Percentiles rank a stretch among this genome's conserved stretches.
Evolutionary conservation across 92 coral and sea anemone genomes (phyloP).

Genomic region (Porites lobata): DNA sequence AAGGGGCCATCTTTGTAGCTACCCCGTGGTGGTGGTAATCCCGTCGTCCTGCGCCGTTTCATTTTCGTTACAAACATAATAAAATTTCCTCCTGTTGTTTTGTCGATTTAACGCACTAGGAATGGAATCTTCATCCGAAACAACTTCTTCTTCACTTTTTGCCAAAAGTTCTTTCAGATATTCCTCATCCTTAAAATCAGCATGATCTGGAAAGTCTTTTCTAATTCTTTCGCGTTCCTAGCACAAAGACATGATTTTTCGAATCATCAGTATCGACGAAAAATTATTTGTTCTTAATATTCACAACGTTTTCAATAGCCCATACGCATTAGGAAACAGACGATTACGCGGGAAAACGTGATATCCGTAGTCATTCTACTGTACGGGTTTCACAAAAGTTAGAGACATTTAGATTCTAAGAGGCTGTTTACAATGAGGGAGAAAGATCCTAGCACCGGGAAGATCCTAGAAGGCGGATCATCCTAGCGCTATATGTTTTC

Average conservation of each 20-base stretch:
- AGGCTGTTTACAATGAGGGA: no score
- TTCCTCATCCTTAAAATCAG: constrained; percentile 65
- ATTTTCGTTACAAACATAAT: constrained; percentile 12
- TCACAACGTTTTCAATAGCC: no score
- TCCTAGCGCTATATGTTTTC: no score
- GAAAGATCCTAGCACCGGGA: no score
- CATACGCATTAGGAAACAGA: no score
- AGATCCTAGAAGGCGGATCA: no score
- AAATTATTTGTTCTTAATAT: no score
- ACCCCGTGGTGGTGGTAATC: not conserved
- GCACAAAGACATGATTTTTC: not conserved
- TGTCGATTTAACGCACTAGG: constrained; percentile 32
- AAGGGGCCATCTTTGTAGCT: not conserved
- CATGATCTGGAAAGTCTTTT: constrained; percentile 51
- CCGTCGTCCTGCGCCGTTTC: constrained; percentile 8
- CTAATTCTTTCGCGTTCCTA: constrained; percentile 69
- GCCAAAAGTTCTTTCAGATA: constrained; percentile 36
- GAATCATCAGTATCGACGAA: no score
- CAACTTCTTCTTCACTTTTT: constrained; percentile 6
- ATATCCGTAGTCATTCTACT: no score
- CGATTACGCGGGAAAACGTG: no score
- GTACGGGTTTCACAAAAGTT: no score
- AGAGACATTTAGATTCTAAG: no score
- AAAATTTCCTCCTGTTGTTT: constrained; percentile 25
- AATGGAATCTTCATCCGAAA: constrained; percentile 29